Percentiles rank a stretch among this genome's conserved stretches.
phyloP scores from a whole-genome alignment of 2,888 invertebrate species.

The Tenthredo mesomela region DNA sequence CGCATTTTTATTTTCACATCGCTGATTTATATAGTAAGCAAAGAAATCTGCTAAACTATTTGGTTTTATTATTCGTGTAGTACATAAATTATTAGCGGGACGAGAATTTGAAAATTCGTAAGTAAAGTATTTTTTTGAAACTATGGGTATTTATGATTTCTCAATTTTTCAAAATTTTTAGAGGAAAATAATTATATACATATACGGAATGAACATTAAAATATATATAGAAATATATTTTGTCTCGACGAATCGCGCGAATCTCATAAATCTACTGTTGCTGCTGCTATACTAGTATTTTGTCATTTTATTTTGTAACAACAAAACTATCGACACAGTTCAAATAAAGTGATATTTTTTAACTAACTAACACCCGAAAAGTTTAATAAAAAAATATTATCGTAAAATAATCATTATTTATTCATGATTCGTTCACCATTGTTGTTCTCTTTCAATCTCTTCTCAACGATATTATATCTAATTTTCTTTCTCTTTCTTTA shows the following conservation, averaged over 20 bases:
- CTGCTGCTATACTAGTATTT: slow-evolving; percentile 27
- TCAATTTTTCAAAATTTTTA: not conserved
- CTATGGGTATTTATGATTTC: not conserved
- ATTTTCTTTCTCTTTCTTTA: not conserved
- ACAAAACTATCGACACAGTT: slow-evolving; percentile 57
- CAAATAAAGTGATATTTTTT: slow-evolving; percentile 66
- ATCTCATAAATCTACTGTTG: not conserved
- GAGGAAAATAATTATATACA: not conserved
- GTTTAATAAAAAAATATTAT: slow-evolving; percentile 6
- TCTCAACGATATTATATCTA: not conserved
- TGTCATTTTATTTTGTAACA: slow-evolving; percentile 61
- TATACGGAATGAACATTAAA: not conserved
- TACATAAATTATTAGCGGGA: not conserved
- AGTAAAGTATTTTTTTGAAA: not conserved
- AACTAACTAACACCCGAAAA: slow-evolving; percentile 52
- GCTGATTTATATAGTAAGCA: not conserved
- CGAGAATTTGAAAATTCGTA: not conserved
- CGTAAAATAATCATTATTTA: not conserved
- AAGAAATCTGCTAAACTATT: not conserved
- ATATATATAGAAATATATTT: not conserved
- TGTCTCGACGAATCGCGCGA: not conserved
- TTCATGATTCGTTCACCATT: not conserved
- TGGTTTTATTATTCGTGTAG: not conserved
- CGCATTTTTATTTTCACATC: not conserved
- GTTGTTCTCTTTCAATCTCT: not conserved